These are phyloP conservation scores for Protonibea diacanthus DNA, from an alignment of 2,797 vertebrate genomes.

Conservation along the genomic window DNA sequence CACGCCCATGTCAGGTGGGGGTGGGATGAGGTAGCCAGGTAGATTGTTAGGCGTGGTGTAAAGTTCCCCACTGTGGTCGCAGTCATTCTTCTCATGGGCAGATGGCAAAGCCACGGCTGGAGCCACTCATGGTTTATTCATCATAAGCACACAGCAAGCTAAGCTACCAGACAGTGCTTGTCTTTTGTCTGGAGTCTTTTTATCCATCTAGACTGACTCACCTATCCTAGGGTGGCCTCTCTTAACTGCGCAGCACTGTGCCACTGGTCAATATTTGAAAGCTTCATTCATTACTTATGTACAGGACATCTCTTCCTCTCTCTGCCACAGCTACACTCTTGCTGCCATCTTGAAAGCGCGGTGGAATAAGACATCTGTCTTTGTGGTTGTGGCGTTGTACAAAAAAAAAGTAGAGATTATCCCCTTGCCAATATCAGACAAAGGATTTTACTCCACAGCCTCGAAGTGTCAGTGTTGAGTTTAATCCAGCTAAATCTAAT, in stretches of 20 bases:
- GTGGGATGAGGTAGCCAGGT: slow-evolving; percentile 32
- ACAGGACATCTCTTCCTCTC: slow-evolving; percentile 39
- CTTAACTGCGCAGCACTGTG: slow-evolving; percentile 44
- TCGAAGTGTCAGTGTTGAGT: not conserved
- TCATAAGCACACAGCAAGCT: slow-evolving; percentile 31
- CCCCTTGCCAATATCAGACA: not conserved
- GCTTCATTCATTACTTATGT: slow-evolving; percentile 70
- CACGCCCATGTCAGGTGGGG: slow-evolving; percentile 1
- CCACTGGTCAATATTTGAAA: slow-evolving; percentile 74
- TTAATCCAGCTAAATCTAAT: not conserved
- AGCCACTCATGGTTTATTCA: slow-evolving; percentile 78
- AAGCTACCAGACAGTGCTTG: slow-evolving; percentile 48
- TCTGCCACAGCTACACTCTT: not conserved
- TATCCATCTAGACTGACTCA: slow-evolving; percentile 64
- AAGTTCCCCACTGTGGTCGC: slow-evolving; percentile 53
- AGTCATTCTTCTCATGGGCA: slow-evolving; percentile 57
- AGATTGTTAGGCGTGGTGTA: slow-evolving; percentile 53
- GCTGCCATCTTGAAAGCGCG: slow-evolving; percentile 7
- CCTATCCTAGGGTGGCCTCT: slow-evolving; percentile 60
- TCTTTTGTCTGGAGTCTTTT: slow-evolving; percentile 68
- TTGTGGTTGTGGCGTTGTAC: not conserved
- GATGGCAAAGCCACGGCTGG: slow-evolving; percentile 59
- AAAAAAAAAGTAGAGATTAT: not conserved
- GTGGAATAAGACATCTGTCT: slow-evolving; percentile 4
- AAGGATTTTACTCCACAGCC: not conserved